These are phyloP conservation scores for Panulirus ornatus DNA, from an alignment of 1,140 invertebrate species.

Conservation along the genomic window DNA sequence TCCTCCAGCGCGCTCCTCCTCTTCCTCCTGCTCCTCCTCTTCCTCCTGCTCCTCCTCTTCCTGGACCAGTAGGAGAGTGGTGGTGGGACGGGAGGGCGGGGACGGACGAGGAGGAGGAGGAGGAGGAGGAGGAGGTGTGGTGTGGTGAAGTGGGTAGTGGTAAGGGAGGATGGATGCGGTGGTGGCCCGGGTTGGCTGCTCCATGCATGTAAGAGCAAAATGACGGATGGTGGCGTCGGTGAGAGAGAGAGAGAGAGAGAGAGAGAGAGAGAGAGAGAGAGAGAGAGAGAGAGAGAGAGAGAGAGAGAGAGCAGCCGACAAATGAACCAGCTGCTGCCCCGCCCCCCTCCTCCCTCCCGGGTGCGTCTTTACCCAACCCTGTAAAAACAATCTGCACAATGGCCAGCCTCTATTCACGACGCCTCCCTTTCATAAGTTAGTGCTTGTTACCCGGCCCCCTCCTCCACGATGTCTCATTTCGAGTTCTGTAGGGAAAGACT, in stretches of 20 bases:
- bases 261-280: background rate
- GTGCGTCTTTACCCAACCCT: background rate
- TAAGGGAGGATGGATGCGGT: background rate
- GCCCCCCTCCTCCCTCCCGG: too few relatives aligned
- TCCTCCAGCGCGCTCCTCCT: too few relatives aligned
- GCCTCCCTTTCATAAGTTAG: slow-evolving; percentile 61
- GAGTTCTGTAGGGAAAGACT: background rate
- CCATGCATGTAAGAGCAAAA: too few relatives aligned
- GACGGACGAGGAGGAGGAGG: background rate
- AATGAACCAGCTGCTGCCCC: background rate
- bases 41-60: background rate
- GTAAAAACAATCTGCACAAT: slow-evolving; percentile 67
- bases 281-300: background rate
- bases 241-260: background rate
- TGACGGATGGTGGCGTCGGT: too few relatives aligned
- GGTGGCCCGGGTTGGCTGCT: too few relatives aligned
- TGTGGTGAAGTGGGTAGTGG: background rate
- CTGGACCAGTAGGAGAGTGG: background rate
- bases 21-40: too few relatives aligned
- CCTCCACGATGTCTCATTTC: slow-evolving; percentile 42
- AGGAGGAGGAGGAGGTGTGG: background rate
- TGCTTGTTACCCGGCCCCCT: slow-evolving; percentile 39
- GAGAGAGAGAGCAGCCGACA: background rate
- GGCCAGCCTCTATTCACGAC: slow-evolving; percentile 51
- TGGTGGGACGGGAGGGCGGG: too few relatives aligned